phyloP scores from a whole-genome alignment of 2,797 vertebrate genomes.

The Aphelocoma californica region DNA sequence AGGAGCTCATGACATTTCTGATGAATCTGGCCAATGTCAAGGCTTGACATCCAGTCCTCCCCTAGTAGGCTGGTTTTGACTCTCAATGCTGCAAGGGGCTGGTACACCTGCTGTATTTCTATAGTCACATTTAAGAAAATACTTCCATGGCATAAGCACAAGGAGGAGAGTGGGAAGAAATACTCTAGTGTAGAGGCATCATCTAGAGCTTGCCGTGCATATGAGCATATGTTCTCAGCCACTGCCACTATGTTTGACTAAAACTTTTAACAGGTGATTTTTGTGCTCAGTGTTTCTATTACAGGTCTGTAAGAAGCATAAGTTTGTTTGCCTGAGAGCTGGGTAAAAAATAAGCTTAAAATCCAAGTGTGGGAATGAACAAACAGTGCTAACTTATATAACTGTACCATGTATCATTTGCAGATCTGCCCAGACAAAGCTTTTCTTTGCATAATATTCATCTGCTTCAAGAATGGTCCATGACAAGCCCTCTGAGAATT shows the following conservation, averaged over 20 bases:
- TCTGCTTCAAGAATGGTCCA: background rate
- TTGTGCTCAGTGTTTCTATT: background rate
- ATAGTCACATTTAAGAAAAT: background rate
- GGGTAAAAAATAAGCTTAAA: background rate
- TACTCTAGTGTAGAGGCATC: background rate
- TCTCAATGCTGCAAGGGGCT: background rate
- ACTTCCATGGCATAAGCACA: background rate
- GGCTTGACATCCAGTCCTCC: background rate
- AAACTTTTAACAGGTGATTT: background rate
- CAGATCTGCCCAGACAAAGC: background rate
- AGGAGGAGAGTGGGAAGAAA: background rate
- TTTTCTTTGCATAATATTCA: background rate
- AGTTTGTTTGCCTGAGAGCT: background rate
- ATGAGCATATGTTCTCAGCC: background rate
- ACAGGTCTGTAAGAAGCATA: background rate
- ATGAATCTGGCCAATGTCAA: background rate
- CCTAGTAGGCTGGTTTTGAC: background rate
- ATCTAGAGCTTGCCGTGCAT: background rate
- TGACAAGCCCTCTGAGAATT: background rate
- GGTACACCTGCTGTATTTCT: background rate
- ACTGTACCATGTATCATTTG: background rate
- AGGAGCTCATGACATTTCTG: background rate
- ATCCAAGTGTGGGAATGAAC: background rate
- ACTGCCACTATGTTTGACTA: background rate
- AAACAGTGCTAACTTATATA: background rate